Conservation (phyloP, 2,888 invertebrate species). For the Cryptophagus acutangulus region DNA sequence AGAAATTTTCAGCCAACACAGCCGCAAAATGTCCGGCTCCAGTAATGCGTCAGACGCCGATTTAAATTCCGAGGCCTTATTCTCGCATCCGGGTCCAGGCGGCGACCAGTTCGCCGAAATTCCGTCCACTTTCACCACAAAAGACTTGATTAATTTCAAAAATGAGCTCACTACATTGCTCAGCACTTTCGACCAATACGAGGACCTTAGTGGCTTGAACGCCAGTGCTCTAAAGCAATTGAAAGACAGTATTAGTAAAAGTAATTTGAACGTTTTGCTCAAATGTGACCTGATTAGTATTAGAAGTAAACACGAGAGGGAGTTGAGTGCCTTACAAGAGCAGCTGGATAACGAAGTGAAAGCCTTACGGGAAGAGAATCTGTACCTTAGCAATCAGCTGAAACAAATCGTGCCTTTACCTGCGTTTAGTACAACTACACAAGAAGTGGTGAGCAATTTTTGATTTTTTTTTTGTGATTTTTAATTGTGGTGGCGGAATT, state of each 20-base stretch:
- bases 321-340: constrained; percentile 40
- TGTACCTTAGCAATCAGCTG: constrained; percentile 31
- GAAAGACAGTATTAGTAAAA: constrained; percentile 31
- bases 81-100: constrained; percentile 34
- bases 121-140: constrained; percentile 27
- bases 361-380: constrained; percentile 51
- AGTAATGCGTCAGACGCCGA: constrained; percentile 45
- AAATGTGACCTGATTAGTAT: constrained; percentile 29
- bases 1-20: constrained; percentile 63
- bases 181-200: constrained; percentile 29
- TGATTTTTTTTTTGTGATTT: constrained; percentile 14
- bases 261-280: constrained; percentile 33
- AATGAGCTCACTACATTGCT: constrained; percentile 33
- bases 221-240: constrained; percentile 32
- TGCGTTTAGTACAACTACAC: constrained; percentile 47
- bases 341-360: constrained; percentile 46
- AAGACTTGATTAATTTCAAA: constrained; percentile 37
- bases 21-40: constrained; percentile 54
- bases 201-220: too few species aligned
- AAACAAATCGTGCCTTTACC: constrained; percentile 44
- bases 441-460: constrained; percentile 49
- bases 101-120: constrained; percentile 28
- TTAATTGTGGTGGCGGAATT: too few species aligned
- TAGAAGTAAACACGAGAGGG: constrained; percentile 14
- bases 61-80: constrained; percentile 45